These are phyloP conservation scores for Tringa solitaria DNA, from an alignment of 2,113 vertebrate species.

Conservation along the genomic window DNA sequence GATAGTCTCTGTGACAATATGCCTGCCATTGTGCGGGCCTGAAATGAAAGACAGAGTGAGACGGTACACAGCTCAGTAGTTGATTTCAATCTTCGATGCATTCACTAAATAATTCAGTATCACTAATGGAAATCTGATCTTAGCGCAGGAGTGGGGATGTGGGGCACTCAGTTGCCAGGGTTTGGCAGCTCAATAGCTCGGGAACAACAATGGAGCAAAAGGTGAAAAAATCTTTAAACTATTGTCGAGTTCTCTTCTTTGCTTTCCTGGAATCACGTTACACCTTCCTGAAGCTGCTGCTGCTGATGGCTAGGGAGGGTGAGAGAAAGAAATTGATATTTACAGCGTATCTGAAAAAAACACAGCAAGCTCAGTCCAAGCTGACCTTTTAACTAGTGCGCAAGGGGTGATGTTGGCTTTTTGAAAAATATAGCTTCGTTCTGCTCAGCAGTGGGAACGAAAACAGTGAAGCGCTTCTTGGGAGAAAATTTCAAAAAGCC, in stretches of 20 bases:
- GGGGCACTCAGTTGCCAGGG: slow-evolving; percentile 15
- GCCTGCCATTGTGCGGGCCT: not conserved
- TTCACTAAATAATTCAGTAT: slow-evolving; percentile 79
- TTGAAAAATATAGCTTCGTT: slow-evolving; percentile 14
- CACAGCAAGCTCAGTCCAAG: slow-evolving; percentile 6
- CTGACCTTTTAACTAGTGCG: not conserved
- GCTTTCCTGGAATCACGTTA: slow-evolving; percentile 38
- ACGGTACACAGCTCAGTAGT: not conserved
- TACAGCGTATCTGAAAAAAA: slow-evolving; percentile 32
- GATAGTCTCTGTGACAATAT: not conserved
- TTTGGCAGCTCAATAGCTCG: slow-evolving; percentile 43
- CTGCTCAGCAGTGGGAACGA: not conserved
- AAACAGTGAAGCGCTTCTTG: not conserved
- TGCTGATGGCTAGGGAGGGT: not conserved
- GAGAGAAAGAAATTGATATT: slow-evolving; percentile 61
- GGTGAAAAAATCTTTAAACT: slow-evolving; percentile 64
- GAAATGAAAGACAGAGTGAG: slow-evolving; percentile 15
- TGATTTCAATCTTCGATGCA: slow-evolving; percentile 43
- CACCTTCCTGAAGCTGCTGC: slow-evolving; percentile 32
- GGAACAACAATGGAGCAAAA: slow-evolving; percentile 54
- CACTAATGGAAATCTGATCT: slow-evolving; percentile 75
- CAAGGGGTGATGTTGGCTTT: slow-evolving; percentile 22
- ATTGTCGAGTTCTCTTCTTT: not conserved
- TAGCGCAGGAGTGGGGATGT: not conserved
- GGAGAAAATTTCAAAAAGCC: not conserved